Conservation (phyloP, 1,140 invertebrate genomes). For the Cotesia typhae region DNA sequence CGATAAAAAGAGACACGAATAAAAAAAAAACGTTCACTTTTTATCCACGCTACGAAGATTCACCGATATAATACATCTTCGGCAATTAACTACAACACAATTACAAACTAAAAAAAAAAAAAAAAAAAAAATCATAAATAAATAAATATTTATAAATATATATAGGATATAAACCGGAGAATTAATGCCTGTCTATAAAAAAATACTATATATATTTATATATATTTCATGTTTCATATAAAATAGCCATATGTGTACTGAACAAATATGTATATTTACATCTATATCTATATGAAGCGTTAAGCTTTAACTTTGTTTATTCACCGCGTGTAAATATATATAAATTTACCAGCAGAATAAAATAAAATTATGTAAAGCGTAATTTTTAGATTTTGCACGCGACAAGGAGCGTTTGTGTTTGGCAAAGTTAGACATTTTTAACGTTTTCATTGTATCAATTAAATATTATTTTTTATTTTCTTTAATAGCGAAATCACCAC, state of each 20-base stretch:
- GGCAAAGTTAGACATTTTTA: background rate
- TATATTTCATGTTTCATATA: background rate
- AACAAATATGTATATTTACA: background rate
- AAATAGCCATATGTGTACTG: background rate
- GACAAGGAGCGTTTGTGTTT: conserved; percentile 5
- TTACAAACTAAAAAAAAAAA: too few species aligned
- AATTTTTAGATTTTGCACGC: conserved; percentile 7
- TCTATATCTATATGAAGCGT: background rate
- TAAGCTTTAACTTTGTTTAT: background rate
- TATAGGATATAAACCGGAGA: too few species aligned
- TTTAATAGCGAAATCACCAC: too few species aligned
- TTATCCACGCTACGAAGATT: background rate
- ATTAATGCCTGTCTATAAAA: background rate
- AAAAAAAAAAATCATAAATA: too few species aligned
- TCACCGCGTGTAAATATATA: background rate
- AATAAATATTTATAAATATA: too few species aligned
- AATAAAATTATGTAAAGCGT: background rate
- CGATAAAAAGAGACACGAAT: conserved; percentile 17
- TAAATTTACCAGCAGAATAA: background rate
- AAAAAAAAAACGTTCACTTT: conserved; percentile 17
- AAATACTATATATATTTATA: background rate
- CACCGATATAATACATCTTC: conserved; percentile 1
- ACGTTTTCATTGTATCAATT: too few species aligned
- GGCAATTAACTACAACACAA: background rate
- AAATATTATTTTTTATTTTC: too few species aligned